Base-by-base conservation (phyloP, 2,888 invertebrate genomes). In the Laothoe populi region DNA sequence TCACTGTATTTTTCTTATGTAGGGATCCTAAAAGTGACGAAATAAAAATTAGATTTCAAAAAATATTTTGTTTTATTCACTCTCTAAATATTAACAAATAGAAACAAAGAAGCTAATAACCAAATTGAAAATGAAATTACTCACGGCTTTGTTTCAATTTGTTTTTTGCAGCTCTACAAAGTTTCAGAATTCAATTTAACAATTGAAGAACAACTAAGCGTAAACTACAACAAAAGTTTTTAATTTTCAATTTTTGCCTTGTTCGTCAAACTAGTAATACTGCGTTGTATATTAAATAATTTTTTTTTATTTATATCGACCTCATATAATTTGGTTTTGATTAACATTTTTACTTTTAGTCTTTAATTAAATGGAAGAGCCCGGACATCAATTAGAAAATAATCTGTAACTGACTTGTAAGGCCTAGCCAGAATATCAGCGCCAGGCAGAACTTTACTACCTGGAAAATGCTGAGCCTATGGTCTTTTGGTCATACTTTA, bases 21-120 rank as follows among this genome's bases (percentile, higher is more conserved):
- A 89, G 89, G 53, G 75, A 77, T 84, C 83, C 81, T 83, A 76
- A 84, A 79, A 81, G 83, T 74, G 87, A 87, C 83, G 77, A 87
- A 90, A 87, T 88, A 88, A 90, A 82, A 83, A 77, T 78, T 90
- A 88, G 88, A 88, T 83, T 85, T 82, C 68, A 79, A 72, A 63
- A 60, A 61, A 49, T 67, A 66, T 73, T 38, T 73, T 77, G 72
- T 80, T 81, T 77, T 66, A 63, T 68, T 66, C 59, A 11, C 40
- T 35, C 24, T 13, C 24, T 0, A 26, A 24, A 48, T 48, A n/a
- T 48, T n/a, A n/a, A 48, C n/a, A 53, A 35, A 53, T 53, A 0
- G 19, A 31, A 53, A 53, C 53, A 53, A 53, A 53, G 49, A 16
- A 49, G 48, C 5, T n/a, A 7, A 13, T 8, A 35, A 19, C 16